These are phyloP conservation scores for Philereme transversata DNA, from an alignment of 2,888 invertebrate genomes.

Conservation along the genomic window DNA sequence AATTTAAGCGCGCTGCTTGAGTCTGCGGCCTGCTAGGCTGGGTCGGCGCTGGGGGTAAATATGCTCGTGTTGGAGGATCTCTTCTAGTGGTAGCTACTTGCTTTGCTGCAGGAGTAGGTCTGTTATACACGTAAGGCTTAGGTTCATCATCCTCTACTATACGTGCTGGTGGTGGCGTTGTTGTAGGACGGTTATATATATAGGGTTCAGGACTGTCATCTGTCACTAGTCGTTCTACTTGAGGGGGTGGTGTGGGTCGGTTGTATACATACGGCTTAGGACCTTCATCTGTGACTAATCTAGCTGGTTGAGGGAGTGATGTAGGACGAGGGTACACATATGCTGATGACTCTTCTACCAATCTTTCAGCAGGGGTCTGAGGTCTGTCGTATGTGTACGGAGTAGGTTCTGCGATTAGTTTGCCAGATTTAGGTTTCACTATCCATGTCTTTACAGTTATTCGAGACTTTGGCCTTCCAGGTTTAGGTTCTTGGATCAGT, in stretches of 20 bases:
- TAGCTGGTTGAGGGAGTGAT: conserved; percentile 43
- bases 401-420: conserved; percentile 57
- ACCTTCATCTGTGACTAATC: conserved; percentile 40
- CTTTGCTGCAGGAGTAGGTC: conserved; percentile 51
- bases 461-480: conserved; percentile 66
- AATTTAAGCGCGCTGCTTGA: conserved; percentile 48
- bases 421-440: conserved; percentile 69
- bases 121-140: conserved; percentile 47
- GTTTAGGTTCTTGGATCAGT: conserved; percentile 61
- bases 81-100: conserved; percentile 47
- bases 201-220: conserved; percentile 38
- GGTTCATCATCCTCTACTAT: conserved; percentile 29
- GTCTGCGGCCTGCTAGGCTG: conserved; percentile 43
- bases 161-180: conserved; percentile 35
- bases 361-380: conserved; percentile 49
- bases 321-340: conserved; percentile 57
- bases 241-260: conserved; percentile 35
- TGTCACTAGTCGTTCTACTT: conserved; percentile 34
- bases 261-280: conserved; percentile 51
- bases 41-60: conserved; percentile 47
- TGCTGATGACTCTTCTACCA: conserved; percentile 53
- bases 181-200: conserved; percentile 46
- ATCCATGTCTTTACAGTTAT: conserved; percentile 78
- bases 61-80: conserved; percentile 47
- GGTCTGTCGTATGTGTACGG: conserved; percentile 61